Conservation (phyloP, 2,113 vertebrate species). For the Hippolais icterina region DNA sequence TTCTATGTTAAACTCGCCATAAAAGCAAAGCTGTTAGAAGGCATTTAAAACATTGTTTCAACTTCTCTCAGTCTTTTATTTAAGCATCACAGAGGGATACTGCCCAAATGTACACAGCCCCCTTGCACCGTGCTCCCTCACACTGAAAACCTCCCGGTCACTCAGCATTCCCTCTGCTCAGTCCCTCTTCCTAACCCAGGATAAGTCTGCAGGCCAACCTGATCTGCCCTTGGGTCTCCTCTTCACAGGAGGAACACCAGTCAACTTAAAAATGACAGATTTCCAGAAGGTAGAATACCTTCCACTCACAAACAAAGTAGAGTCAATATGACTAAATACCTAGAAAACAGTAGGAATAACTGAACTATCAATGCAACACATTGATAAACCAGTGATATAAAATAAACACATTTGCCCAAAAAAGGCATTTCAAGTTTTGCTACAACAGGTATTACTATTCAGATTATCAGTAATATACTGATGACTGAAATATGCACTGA, state of each 20-base stretch:
- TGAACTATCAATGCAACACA: neutral
- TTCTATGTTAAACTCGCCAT: neutral
- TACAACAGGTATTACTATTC: neutral
- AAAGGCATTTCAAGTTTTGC: neutral
- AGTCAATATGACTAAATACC: neutral
- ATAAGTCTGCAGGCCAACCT: neutral
- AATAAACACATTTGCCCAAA: neutral
- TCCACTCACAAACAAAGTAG: neutral
- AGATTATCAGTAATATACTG: neutral
- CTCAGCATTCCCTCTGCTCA: neutral
- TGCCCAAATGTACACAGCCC: rapidly evolving
- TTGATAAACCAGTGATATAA: neutral
- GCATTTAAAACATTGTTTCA: neutral
- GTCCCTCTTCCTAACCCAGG: neutral
- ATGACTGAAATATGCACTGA: neutral
- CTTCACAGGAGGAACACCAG: neutral
- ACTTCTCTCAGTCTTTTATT: neutral
- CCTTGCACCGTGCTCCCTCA: rapidly evolving
- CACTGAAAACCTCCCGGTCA: rapidly evolving
- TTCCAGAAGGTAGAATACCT: neutral
- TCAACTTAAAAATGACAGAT: neutral
- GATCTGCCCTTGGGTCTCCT: neutral
- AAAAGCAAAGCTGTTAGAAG: neutral
- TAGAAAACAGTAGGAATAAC: neutral
- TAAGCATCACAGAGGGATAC: too few species aligned